Evolutionary conservation across 92 coral and sea anemone genomes (phyloP), one percentile per base, ranked within the genome.

Genomic region (Hydrozoanthus gracilis): DNA sequence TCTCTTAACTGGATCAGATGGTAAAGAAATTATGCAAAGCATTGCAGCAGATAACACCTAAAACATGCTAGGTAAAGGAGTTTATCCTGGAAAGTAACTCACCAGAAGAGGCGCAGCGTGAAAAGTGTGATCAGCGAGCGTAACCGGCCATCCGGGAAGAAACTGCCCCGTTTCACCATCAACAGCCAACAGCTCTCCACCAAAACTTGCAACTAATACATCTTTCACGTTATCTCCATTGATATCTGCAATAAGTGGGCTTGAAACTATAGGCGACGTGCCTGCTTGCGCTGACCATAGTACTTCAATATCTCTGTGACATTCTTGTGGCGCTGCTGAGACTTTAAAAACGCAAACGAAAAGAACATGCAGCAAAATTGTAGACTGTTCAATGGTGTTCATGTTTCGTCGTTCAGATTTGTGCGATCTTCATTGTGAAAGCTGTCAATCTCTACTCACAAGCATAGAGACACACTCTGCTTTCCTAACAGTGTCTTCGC

Each of bases 31-130:
- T 56, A n/a, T 27, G 39, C 39, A 27, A 27, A 27, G 39, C 39
- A 27, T 27, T 27, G 39, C 39, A 27, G 39, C 39, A 27, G 39
- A 27, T 27, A 27, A 27, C 39, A 27, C 39, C 39, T 27, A 27
- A 27, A 27, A 27, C 39, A 15, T 9, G 35, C 14, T n/a, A 46
- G 18, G 9, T 44, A 79, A 79, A 48, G 18, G 7, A 67, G 6
- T 7, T 20, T 18, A 18, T 18, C 12, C 10, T 35, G 7, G 7
- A 39, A 45, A 71, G 44, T 16, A 10, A 86, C 93, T 46, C 70
- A 94, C 98, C 94, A 95, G 44, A 45, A 96, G 79, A 6, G 99
- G 99, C 16, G 94, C 99, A 14, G 95, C 96, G 85, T 91, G 92
- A 71, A 93, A 95, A 54, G 89, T 75, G 54, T 88, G 75, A 27